Base-by-base conservation (phyloP, 2,113 vertebrate species). In the Gallinago jamesoni region DNA sequence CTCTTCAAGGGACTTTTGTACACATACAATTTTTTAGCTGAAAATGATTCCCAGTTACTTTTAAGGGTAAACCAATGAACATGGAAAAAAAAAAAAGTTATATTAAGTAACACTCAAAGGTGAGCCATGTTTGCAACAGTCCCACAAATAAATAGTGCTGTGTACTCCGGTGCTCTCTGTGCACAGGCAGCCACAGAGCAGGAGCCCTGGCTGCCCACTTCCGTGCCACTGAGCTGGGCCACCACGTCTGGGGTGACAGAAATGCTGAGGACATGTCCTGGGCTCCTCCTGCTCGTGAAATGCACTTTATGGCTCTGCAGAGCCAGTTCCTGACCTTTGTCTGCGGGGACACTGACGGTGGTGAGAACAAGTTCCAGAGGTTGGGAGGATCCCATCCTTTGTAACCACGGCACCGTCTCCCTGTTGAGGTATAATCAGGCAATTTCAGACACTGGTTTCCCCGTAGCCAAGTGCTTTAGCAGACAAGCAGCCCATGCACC, bases 221-320 rank as follows among this genome's bases (percentile, higher is more conserved):
- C 67, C 3, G 55, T 3, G 12, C 52, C 5, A 5, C 55, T 14
- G 55, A 28, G 56, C 48, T 6, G 16, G 27, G 83, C 59, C 74
- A 25, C 18, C 0, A 10, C 0, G 1, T 62, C n/a, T 12, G 9
- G 14, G 30, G 6, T 2, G 1, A 77, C 53, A 41, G 68, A 74
- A 78, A 75, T 2, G 4, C 76, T 4, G 8, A 39, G 66, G 77
- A 43, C 8, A 1, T 4, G 22, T 67, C 50, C 50, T 56, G 19
- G 63, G 45, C 63, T 78, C 73, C 84, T 92, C 90, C 86, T 74
- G 84, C 70, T 81, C 41, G 2, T 72, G 19, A 91, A 89, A 91
- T 53, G 73, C 76, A 45, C 14, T 92, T 95, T 90, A 91, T 82
- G 66, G 77, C 84, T 45, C 85, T 90, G 52, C 50, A 31, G 79